Evolutionary conservation across 2,113 vertebrate species (phyloP).

Genomic region (Ornithorhynchus anatinus): DNA sequence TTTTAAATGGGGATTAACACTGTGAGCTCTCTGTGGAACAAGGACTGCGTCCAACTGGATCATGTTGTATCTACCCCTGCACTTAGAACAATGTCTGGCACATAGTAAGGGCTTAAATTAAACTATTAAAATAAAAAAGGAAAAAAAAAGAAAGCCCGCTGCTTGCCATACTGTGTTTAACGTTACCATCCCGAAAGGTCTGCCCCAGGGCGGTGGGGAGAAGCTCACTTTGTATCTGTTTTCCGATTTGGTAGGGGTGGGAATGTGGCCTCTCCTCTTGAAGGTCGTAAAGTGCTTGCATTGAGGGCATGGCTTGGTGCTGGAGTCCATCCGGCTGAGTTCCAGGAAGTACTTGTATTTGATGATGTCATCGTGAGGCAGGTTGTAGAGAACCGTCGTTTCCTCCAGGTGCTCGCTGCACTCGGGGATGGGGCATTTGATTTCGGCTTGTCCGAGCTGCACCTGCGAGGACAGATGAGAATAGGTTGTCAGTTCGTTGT

Average conservation of each 20-base stretch:
- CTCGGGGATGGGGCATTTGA: constrained; percentile 92
- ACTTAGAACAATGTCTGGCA: neutral
- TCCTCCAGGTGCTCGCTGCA: constrained; percentile 93
- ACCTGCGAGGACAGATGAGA: constrained; percentile 74
- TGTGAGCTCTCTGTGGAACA: neutral
- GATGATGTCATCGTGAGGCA: constrained; percentile 86
- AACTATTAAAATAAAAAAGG: too few species aligned
- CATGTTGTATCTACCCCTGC: neutral
- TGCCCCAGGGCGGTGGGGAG: constrained; percentile 56
- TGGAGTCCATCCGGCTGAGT: constrained; percentile 90
- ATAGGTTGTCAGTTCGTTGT: too few species aligned
- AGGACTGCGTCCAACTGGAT: too few species aligned
- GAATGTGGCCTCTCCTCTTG: constrained; percentile 81
- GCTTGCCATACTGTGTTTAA: constrained; percentile 42
- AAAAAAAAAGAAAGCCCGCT: constrained; percentile 50
- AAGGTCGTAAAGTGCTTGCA: constrained; percentile 95
- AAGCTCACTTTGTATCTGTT: constrained; percentile 93
- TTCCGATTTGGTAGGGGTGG: constrained; percentile 82
- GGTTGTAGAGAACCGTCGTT: constrained; percentile 81
- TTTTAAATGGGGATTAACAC: too few species aligned
- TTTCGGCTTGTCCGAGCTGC: constrained; percentile 82
- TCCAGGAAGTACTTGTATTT: constrained; percentile 96
- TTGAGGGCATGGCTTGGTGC: constrained; percentile 97
- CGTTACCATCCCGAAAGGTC: constrained; percentile 26
- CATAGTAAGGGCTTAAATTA: neutral